Conservation (phyloP, 2,888 invertebrate species). For the Syrista parreyssii region DNA sequence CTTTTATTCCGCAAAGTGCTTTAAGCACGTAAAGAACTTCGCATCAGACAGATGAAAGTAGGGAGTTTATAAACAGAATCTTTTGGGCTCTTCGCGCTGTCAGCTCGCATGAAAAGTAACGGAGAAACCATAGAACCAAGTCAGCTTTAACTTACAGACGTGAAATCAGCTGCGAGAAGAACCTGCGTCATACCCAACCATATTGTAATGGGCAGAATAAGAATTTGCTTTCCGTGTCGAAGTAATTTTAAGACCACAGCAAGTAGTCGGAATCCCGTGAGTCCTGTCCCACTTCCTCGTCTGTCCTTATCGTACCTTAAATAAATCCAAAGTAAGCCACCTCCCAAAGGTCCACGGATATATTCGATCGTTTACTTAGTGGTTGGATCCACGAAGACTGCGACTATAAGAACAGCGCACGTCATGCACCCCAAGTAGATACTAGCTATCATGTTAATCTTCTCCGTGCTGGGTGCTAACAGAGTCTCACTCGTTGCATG, state of each 20-base stretch:
- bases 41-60: neutral
- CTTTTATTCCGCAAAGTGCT: neutral
- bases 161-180: constrained; percentile 73
- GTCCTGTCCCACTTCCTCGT: constrained; percentile 57
- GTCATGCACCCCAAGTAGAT: constrained; percentile 75
- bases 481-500: constrained; percentile 67
- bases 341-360: neutral
- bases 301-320: constrained; percentile 67
- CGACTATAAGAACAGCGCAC: constrained; percentile 71
- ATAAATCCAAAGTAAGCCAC: constrained; percentile 10
- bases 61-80: neutral
- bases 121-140: constrained; percentile 5
- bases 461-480: constrained; percentile 67
- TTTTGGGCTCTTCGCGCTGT: neutral
- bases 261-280: constrained; percentile 67
- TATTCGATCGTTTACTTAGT: constrained; percentile 63
- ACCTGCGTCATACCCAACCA: constrained; percentile 79
- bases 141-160: constrained; percentile 61
- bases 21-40: neutral
- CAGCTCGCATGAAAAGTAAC: neutral
- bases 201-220: constrained; percentile 75
- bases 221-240: constrained; percentile 71
- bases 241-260: constrained; percentile 72
- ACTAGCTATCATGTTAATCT: constrained; percentile 71
- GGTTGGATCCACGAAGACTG: constrained; percentile 73